Conservation (phyloP, 2,113 vertebrate genomes). For the Calidris pugnax region DNA sequence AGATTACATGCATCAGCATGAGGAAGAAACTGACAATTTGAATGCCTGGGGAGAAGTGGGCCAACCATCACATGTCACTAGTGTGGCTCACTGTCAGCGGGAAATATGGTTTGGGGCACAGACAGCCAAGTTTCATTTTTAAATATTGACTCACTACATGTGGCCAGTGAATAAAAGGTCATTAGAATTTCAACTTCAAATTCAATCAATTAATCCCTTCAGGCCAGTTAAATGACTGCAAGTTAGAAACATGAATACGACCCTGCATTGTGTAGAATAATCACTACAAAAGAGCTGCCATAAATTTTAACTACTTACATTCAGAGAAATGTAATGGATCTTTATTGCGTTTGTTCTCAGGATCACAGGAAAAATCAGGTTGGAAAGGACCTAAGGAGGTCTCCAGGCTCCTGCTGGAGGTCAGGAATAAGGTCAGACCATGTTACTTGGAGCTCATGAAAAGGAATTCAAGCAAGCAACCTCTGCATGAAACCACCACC, state of each 20-base stretch:
- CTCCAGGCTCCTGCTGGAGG: not conserved
- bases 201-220: not conserved
- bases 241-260: not conserved
- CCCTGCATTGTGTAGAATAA: not conserved
- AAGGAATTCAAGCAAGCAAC: not conserved
- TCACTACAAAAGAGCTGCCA: not conserved
- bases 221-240: not conserved
- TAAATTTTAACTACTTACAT: not conserved
- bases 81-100: not conserved
- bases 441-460: not conserved
- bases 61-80: not conserved
- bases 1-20: not conserved
- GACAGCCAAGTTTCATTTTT: not conserved
- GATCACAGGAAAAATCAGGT: not conserved
- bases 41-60: not conserved
- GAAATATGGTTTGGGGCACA: not conserved
- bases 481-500: not conserved
- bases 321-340: not conserved
- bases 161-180: not conserved
- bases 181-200: not conserved
- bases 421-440: not conserved
- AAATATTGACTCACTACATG: not conserved
- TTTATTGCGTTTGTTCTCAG: not conserved
- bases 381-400: not conserved
- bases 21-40: not conserved